These are phyloP conservation scores for Gastracanthus pulcherrimus DNA, from an alignment of 2,888 invertebrate genomes.

Conservation along the genomic window DNA sequence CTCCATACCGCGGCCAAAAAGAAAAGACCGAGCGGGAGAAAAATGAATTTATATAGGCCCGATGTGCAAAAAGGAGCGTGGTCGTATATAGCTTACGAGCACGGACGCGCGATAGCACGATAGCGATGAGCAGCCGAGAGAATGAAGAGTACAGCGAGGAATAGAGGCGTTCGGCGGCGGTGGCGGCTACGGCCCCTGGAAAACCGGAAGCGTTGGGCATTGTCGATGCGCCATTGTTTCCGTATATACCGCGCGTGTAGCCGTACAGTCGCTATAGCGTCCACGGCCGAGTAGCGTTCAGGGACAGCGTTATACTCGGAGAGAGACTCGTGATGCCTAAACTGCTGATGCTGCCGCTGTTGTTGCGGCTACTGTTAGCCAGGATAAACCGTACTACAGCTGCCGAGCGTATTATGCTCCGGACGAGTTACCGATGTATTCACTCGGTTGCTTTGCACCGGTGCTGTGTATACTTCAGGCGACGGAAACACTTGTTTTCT, in stretches of 20 bases:
- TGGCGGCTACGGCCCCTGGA: background rate
- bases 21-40: background rate
- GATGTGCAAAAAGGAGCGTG: background rate
- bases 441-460: too few relatives aligned
- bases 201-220: slow-evolving; percentile 64
- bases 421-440: too few relatives aligned
- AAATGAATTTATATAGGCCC: too few relatives aligned
- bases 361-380: background rate
- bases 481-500: too few relatives aligned
- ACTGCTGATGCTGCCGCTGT: background rate
- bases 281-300: slow-evolving; percentile 64
- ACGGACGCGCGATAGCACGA: too few relatives aligned
- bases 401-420: too few relatives aligned
- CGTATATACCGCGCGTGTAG: slow-evolving; percentile 31
- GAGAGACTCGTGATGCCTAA: slow-evolving; percentile 14
- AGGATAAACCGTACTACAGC: too few relatives aligned
- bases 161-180: background rate
- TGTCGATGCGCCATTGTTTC: slow-evolving; percentile 64
- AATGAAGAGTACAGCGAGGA: too few relatives aligned
- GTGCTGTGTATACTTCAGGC: too few relatives aligned
- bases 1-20: background rate
- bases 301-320: slow-evolving; percentile 9
- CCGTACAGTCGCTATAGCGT: background rate
- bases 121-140: background rate
- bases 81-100: background rate